A percentile compares a stretch with the other conserved stretches of the same genome.
These are phyloP conservation scores for Entomyzon cyanotis DNA, from an alignment of 2,113 vertebrate genomes.

Conservation along the genomic window DNA sequence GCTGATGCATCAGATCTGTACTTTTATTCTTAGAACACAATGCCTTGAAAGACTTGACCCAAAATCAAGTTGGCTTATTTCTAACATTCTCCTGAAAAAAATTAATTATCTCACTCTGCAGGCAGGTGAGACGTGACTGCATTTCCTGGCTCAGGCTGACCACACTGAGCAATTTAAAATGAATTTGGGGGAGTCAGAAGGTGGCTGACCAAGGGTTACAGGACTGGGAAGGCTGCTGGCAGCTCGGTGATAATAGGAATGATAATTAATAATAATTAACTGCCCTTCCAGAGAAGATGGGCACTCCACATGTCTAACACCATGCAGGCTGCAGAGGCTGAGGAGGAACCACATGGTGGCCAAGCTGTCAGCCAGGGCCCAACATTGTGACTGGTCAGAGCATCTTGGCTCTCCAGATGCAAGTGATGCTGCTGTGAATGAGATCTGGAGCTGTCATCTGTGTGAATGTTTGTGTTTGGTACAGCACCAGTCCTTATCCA, in stretches of 20 bases:
- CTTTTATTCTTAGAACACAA: not conserved
- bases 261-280: not conserved
- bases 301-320: accelerated
- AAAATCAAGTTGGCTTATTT: not conserved
- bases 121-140: not conserved
- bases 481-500: accelerated
- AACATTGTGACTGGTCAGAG: accelerated
- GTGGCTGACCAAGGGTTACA: not conserved
- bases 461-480: accelerated
- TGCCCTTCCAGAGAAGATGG: not conserved
- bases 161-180: not conserved
- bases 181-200: not conserved
- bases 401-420: not conserved
- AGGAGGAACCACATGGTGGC: accelerated
- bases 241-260: not conserved
- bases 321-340: accelerated
- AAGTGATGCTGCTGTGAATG: accelerated
- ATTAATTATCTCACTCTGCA: not conserved
- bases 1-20: not conserved
- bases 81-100: not conserved
- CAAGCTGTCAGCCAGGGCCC: not conserved
- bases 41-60: not conserved
- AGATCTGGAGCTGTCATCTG: accelerated
- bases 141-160: not conserved
- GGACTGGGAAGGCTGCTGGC: not conserved